These are phyloP conservation scores for Mercenaria mercenaria DNA, from an alignment of 1,140 invertebrate genomes.

Conservation along the genomic window DNA sequence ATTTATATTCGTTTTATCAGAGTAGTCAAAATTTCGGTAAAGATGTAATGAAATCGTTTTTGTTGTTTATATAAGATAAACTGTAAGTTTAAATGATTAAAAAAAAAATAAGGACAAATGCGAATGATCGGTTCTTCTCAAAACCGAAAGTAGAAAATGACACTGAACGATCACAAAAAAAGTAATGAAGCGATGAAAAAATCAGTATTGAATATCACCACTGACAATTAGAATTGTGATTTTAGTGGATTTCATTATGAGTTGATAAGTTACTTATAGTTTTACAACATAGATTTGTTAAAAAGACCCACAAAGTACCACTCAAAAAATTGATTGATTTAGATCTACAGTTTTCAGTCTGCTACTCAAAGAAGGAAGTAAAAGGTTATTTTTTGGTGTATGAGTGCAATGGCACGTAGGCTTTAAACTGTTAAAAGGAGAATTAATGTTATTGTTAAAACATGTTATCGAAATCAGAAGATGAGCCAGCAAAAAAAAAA, in stretches of 20 bases:
- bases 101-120: neutral
- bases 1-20: no score
- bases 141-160: neutral
- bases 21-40: no score
- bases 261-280: no score
- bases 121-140: neutral
- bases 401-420: neutral
- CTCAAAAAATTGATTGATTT: no score
- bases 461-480: neutral
- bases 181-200: neutral
- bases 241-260: no score
- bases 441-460: neutral
- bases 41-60: no score
- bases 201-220: neutral
- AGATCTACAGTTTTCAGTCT: no score
- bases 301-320: no score
- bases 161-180: neutral
- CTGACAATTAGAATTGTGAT: neutral
- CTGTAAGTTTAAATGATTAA: neutral
- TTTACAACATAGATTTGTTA: no score
- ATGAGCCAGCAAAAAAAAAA: neutral
- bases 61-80: no score
- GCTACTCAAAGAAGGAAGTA: constrained; percentile 13
- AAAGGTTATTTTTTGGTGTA: neutral
- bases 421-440: neutral